Base-by-base conservation (phyloP, 2,888 invertebrate species). In the Dynastes grantii region DNA sequence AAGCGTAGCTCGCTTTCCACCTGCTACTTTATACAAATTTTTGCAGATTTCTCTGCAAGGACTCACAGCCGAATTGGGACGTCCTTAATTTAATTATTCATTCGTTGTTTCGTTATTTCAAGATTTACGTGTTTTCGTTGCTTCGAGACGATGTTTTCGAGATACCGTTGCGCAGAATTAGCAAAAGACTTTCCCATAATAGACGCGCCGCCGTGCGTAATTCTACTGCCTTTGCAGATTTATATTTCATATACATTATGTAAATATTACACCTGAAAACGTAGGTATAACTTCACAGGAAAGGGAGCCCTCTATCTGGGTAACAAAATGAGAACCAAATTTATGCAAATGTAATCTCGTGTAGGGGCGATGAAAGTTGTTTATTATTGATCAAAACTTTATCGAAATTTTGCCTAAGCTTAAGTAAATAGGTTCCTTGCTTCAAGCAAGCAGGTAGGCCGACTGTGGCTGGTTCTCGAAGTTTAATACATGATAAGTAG, bases 351-450 rank as follows among this genome's bases (percentile, higher is more conserved):
- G 45, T 65, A 65, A 65, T 45, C 65, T 45, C 40, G n/a, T 40
- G 65, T 65, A 65, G 65, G 65, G n/a, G 45, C 65, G 45, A 65
- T 40, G 55, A 55, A 55, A 55, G 55, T 55, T 55, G 55, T 55
- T 55, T 70, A 53, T 70, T 70, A 70, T 70, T 53, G 70, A 53
- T 70, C 53, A 70, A 70, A 70, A 70, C 70, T 70, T 70, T 53
- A 70, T 70, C 53, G 53, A 29, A 70, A 70, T 70, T 70, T 70
- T 55, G 6, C 16, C 55, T 22, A 70, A 70, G 29, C 53, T 53
- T 70, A 70, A 55, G 22, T 55, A 55, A 55, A 55, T 55, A 55
- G 55, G 22, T 55, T 55, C 22, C 22, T 55, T 55, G 16, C 9
- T 22, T 55, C 55, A 16, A 22, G 2, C 8, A 22, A 22, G 22